Conservation (phyloP, 2,888 invertebrate genomes). For the Hofmannophila pseudospretella region DNA sequence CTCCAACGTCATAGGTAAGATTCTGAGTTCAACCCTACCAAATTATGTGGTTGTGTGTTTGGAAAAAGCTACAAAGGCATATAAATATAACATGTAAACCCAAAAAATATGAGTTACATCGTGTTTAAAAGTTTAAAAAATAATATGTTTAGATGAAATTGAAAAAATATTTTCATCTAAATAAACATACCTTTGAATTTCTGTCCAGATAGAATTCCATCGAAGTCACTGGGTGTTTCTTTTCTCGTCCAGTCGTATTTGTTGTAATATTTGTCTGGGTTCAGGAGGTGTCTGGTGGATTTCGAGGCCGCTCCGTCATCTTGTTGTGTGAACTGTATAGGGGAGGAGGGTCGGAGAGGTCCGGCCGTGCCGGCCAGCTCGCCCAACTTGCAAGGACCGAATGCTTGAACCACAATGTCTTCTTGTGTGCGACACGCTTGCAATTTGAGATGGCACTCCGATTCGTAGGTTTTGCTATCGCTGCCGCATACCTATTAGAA, state of each 20-base stretch:
- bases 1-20: no score
- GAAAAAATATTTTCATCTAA: no score
- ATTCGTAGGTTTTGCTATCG: conserved; percentile 89
- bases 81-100: no score
- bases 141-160: no score
- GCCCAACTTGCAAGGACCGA: conserved; percentile 85
- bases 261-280: conserved; percentile 82
- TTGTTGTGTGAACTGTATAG: conserved; percentile 87
- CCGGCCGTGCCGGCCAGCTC: conserved; percentile 85
- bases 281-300: conserved; percentile 87
- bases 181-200: conserved; percentile 61
- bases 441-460: conserved; percentile 88
- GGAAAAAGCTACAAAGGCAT: no score
- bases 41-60: no score
- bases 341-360: conserved; percentile 86
- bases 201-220: conserved; percentile 55
- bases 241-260: conserved; percentile 79
- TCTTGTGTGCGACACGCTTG: conserved; percentile 90
- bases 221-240: conserved; percentile 71
- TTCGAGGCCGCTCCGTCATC: conserved; percentile 87
- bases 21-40: no score
- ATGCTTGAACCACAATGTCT: conserved; percentile 86
- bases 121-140: no score
- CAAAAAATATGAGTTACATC: no score
- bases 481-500: conserved; percentile 82